phyloP scores from a whole-genome alignment of 1,140 invertebrate genomes.

The Diuraphis noxia region DNA sequence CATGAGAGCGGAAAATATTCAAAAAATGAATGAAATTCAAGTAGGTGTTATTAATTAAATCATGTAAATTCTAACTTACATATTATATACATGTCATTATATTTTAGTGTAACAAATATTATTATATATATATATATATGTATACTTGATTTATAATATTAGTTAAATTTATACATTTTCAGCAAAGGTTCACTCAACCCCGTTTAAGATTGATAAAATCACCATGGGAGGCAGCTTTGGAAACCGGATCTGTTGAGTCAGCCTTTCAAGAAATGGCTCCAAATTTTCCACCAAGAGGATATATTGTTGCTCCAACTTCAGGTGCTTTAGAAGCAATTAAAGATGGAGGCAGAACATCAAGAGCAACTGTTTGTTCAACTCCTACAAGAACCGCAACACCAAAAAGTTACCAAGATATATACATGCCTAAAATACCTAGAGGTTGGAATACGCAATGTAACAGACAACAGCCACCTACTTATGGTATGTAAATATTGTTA shows the following conservation, averaged over 20 bases:
- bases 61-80: background rate
- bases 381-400: slow-evolving; percentile 31
- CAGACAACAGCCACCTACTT: slow-evolving; percentile 53
- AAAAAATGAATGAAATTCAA: slow-evolving; percentile 65
- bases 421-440: slow-evolving; percentile 64
- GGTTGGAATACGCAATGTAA: slow-evolving; percentile 62
- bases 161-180: slow-evolving; percentile 45
- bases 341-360: slow-evolving; percentile 15
- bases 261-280: slow-evolving; percentile 67
- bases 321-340: slow-evolving; percentile 45
- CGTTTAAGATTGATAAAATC: slow-evolving; percentile 69
- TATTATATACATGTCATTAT: background rate
- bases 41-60: slow-evolving; percentile 57
- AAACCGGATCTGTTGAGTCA: slow-evolving; percentile 70
- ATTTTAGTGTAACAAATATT: background rate
- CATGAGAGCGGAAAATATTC: slow-evolving; percentile 62
- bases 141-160: background rate
- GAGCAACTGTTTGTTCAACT: slow-evolving; percentile 37
- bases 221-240: slow-evolving; percentile 75
- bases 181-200: slow-evolving; percentile 67
- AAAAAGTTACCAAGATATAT: slow-evolving; percentile 56
- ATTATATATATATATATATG: too few relatives aligned
- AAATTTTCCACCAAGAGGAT: slow-evolving; percentile 55
- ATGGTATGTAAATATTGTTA: slow-evolving; percentile 38
- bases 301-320: slow-evolving; percentile 55